phyloP scores from a whole-genome alignment of 1,140 invertebrate species.

The Neodiprion fabricii region DNA sequence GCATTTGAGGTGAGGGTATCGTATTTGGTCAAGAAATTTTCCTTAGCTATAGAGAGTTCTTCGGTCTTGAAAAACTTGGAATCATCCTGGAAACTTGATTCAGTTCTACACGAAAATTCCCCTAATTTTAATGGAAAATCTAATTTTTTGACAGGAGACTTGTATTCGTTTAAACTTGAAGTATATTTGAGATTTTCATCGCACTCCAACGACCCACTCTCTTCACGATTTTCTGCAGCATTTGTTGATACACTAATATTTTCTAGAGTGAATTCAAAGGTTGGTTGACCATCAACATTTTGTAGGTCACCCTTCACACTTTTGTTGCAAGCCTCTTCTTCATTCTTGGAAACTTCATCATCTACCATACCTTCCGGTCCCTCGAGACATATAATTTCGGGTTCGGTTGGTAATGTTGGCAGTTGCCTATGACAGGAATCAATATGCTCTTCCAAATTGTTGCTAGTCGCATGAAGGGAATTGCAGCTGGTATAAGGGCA shows the following conservation, averaged over 20 bases:
- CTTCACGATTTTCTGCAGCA: conserved; percentile 28
- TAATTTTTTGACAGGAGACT: not conserved
- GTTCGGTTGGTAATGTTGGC: conserved; percentile 50
- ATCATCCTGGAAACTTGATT: conserved; percentile 28
- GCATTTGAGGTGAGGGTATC: conserved; percentile 38
- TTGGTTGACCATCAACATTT: conserved; percentile 21
- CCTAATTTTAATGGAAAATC: conserved; percentile 27
- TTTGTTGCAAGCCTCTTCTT: conserved; percentile 43
- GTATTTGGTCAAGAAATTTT: conserved; percentile 52
- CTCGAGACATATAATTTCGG: conserved; percentile 59
- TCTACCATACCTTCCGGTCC: conserved; percentile 47
- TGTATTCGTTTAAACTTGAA: not conserved
- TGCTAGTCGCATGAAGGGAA: conserved; percentile 49
- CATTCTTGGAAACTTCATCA: conserved; percentile 42
- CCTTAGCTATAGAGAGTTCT: conserved; percentile 47
- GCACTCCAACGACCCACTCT: not conserved
- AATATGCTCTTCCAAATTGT: conserved; percentile 56
- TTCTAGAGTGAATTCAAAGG: conserved; percentile 20
- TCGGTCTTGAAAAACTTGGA: conserved; percentile 44
- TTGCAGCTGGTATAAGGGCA: conserved; percentile 58
- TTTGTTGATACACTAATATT: conserved; percentile 36
- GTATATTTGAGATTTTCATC: not conserved
- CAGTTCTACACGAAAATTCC: conserved; percentile 32
- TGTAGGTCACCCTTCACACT: conserved; percentile 23
- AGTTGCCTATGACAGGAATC: conserved; percentile 53